Percentiles rank a stretch among this genome's conserved stretches.
Conservation (phyloP, 2,888 invertebrate species). For the Blomia tropicalis region DNA sequence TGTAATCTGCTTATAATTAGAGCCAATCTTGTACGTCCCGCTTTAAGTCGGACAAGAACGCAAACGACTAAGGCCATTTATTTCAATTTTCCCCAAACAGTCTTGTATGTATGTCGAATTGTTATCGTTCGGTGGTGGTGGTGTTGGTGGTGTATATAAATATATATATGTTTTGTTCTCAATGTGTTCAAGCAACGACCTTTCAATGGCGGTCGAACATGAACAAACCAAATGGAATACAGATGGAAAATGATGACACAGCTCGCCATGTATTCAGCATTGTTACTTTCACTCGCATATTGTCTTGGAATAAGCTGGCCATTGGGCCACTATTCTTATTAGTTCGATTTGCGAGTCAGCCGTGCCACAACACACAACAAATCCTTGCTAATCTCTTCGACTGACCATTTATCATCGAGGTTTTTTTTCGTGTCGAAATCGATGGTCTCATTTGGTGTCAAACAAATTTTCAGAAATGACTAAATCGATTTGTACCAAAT, state of each 20-base stretch:
- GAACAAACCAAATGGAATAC: neutral
- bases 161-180: no score
- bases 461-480: slow-evolving; percentile 2
- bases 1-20: slow-evolving; percentile 16
- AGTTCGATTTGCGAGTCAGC: slow-evolving; percentile 7
- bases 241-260: neutral
- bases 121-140: no score
- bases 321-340: neutral
- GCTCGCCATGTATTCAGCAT: neutral
- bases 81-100: neutral
- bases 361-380: neutral
- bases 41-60: neutral
- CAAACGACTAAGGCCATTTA: slow-evolving; percentile 3
- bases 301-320: no score
- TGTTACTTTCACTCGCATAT: no score
- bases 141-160: no score
- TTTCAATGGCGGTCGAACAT: neutral
- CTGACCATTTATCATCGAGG: slow-evolving; percentile 10
- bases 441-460: neutral
- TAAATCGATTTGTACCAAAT: slow-evolving; percentile 7
- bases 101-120: no score
- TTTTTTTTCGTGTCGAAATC: neutral
- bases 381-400: slow-evolving; percentile 5
- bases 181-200: no score
- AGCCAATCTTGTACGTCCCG: neutral